phyloP scores from a whole-genome alignment of 1,140 invertebrate species.

The Pachypeltis micranthus region DNA sequence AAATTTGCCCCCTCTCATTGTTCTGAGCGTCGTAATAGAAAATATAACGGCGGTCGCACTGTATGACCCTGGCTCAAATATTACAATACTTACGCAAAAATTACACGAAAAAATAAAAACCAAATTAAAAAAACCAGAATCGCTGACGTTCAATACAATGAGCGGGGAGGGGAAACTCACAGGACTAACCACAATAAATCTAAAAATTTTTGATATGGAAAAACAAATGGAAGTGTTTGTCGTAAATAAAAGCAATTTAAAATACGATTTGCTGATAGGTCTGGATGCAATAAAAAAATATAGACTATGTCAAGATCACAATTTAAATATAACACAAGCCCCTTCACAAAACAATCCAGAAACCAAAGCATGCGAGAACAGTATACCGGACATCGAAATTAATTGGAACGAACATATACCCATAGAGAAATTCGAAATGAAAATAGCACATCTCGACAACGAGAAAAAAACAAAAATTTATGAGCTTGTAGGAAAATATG shows the following conservation, averaged over 20 bases:
- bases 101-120: constrained; percentile 9
- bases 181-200: constrained; percentile 10
- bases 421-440: background rate
- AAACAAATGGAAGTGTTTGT: constrained; percentile 20
- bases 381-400: background rate
- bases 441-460: background rate
- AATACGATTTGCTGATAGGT: constrained; percentile 24
- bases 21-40: constrained; percentile 11
- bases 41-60: constrained; percentile 10
- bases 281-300: constrained; percentile 23
- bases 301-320: constrained; percentile 22
- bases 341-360: background rate
- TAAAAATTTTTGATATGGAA: constrained; percentile 26
- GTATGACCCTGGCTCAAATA: constrained; percentile 19
- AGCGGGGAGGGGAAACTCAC: constrained; percentile 27
- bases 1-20: too few species aligned
- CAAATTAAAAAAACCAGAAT: constrained; percentile 12
- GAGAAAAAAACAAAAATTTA: constrained; percentile 24
- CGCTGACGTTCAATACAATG: constrained; percentile 24
- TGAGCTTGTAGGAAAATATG: constrained; percentile 27
- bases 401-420: background rate
- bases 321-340: constrained; percentile 20
- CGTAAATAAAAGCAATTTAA: constrained; percentile 21
- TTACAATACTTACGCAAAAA: constrained; percentile 13
- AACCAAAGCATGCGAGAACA: background rate